Conservation (phyloP, 2,113 vertebrate genomes). For the Ramphastos sulfuratus region DNA sequence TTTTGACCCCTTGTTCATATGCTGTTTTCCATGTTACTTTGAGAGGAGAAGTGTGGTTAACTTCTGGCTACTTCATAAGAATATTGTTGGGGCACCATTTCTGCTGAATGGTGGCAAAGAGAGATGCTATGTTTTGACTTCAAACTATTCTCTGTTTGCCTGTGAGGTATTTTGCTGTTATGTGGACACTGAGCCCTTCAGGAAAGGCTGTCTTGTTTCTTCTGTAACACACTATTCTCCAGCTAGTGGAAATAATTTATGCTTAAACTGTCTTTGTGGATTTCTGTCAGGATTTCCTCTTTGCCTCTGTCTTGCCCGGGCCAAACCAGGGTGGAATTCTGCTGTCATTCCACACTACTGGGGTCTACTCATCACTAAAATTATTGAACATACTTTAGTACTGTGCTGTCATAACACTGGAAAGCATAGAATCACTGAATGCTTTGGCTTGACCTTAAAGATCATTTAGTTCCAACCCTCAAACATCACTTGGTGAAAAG, state of each 20-base stretch:
- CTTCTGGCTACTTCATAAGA: neutral
- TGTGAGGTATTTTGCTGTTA: neutral
- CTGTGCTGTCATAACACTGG: neutral
- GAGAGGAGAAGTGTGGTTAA: neutral
- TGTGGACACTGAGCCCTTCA: neutral
- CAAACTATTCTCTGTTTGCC: rapidly evolving
- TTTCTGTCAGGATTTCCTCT: neutral
- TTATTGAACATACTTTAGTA: neutral
- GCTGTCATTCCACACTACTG: neutral
- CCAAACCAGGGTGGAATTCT: neutral
- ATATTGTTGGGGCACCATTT: neutral
- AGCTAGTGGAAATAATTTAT: neutral
- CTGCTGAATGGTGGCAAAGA: neutral
- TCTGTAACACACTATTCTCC: rapidly evolving
- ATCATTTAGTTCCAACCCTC: neutral
- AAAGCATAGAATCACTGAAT: neutral
- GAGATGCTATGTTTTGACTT: neutral
- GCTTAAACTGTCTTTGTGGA: neutral
- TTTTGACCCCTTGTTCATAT: neutral
- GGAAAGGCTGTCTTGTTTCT: neutral
- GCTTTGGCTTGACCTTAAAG: neutral
- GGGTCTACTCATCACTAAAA: neutral
- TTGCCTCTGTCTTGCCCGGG: neutral
- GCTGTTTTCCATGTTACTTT: neutral
- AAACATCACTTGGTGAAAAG: neutral